phyloP scores from a whole-genome alignment of 2,113 vertebrate genomes.

The Anguilla japonica region DNA sequence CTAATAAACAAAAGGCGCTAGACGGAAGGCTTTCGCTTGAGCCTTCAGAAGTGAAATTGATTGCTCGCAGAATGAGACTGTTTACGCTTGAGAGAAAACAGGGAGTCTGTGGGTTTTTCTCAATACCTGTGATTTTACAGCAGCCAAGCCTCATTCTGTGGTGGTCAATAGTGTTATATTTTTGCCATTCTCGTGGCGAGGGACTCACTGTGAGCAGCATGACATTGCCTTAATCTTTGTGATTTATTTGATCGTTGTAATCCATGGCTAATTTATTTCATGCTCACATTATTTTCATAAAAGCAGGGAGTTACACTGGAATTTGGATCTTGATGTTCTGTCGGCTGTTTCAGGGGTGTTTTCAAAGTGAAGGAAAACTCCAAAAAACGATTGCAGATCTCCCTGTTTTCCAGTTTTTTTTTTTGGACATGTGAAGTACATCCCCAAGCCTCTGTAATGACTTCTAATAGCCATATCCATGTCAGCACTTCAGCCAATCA shows the following conservation, averaged over 20 bases:
- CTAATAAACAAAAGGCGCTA: background rate
- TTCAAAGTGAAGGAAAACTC: background rate
- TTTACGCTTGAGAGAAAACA: background rate
- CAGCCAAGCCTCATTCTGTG: background rate
- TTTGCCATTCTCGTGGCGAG: background rate
- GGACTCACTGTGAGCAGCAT: background rate
- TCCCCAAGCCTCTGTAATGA: conserved; percentile 8
- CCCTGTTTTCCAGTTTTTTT: background rate
- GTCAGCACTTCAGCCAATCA: background rate
- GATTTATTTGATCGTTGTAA: background rate
- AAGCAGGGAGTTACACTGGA: background rate
- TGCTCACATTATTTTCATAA: background rate
- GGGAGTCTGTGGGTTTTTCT: background rate
- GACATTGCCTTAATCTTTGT: background rate
- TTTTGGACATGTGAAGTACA: background rate
- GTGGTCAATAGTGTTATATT: background rate
- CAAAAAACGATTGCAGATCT: background rate
- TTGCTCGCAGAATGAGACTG: background rate
- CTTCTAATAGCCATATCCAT: background rate
- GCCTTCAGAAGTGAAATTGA: background rate
- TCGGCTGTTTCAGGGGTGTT: background rate
- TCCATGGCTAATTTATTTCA: background rate
- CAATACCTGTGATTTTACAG: background rate
- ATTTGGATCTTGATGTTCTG: background rate
- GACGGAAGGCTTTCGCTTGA: background rate